Conservation (phyloP, 2,113 vertebrate genomes). For the Spheniscus mendiculus region DNA sequence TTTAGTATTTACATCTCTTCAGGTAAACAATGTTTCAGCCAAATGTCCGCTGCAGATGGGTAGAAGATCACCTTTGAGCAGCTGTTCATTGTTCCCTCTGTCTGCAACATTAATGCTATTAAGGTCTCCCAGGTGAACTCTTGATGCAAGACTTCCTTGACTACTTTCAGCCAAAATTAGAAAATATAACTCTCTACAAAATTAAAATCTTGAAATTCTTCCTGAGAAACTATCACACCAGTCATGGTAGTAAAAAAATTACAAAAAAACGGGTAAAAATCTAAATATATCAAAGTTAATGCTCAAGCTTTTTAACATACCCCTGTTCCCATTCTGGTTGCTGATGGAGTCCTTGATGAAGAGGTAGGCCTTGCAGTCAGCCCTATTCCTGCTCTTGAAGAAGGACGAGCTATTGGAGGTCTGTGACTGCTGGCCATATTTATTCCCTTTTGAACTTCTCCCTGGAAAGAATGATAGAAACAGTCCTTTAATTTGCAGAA, state of each 20-base stretch:
- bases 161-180: not conserved
- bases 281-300: not conserved
- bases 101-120: not conserved
- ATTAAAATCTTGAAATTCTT: not conserved
- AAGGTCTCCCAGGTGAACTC: not conserved
- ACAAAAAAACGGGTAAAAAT: not conserved
- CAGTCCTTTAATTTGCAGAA: not conserved
- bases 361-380: slow-evolving; percentile 75
- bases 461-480: slow-evolving; percentile 18
- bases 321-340: slow-evolving; percentile 81
- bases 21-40: not conserved
- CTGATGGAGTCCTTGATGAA: slow-evolving; percentile 80
- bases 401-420: slow-evolving; percentile 76
- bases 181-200: not conserved
- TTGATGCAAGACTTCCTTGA: not conserved
- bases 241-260: accelerated
- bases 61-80: not conserved
- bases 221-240: not conserved
- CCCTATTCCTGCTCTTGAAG: slow-evolving; percentile 79
- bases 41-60: not conserved
- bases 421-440: slow-evolving; percentile 85
- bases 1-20: not conserved
- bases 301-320: slow-evolving; percentile 66
- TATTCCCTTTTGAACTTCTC: not conserved
- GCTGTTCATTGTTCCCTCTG: not conserved